These are phyloP conservation scores for Agonopterix alstromeriana DNA, from an alignment of 2,888 invertebrate genomes.

Conservation along the genomic window DNA sequence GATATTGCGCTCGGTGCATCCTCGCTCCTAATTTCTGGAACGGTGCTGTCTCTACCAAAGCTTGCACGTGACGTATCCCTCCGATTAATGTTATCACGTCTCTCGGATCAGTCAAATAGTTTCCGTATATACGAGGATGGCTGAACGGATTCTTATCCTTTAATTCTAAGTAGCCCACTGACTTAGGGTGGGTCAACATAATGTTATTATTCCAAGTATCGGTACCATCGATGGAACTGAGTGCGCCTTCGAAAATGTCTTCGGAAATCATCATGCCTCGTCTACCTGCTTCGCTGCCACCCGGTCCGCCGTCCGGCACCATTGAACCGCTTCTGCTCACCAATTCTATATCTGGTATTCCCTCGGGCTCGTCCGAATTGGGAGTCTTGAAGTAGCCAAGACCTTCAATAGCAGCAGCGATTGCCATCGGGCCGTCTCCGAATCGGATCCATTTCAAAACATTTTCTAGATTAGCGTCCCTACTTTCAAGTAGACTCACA, in stretches of 20 bases:
- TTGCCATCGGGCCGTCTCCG: constrained; percentile 60
- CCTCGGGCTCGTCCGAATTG: constrained; percentile 57
- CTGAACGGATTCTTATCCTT: constrained; percentile 79
- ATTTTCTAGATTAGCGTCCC: constrained; percentile 23
- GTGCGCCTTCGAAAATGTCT: constrained; percentile 56
- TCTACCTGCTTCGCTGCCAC: constrained; percentile 47
- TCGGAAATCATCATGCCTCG: constrained; percentile 64
- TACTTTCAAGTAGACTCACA: constrained; percentile 35
- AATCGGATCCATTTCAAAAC: constrained; percentile 35
- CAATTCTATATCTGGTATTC: constrained; percentile 83
- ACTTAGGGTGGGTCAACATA: constrained; percentile 81
- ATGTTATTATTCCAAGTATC: constrained; percentile 78
- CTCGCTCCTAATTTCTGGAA: constrained; percentile 70
- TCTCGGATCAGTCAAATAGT: constrained; percentile 78
- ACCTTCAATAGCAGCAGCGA: constrained; percentile 78
- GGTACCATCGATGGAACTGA: constrained; percentile 46
- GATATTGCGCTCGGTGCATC: constrained; percentile 72
- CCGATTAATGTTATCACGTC: constrained; percentile 80
- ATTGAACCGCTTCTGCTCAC: constrained; percentile 76
- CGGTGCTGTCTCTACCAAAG: constrained; percentile 57
- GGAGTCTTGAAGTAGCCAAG: constrained; percentile 80
- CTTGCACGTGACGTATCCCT: constrained; percentile 73
- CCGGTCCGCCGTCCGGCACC: constrained; percentile 49
- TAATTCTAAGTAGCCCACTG: constrained; percentile 81
- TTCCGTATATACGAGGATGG: constrained; percentile 81